phyloP scores from a whole-genome alignment of 2,113 vertebrate species.

The Protomyctophum bolini region DNA sequence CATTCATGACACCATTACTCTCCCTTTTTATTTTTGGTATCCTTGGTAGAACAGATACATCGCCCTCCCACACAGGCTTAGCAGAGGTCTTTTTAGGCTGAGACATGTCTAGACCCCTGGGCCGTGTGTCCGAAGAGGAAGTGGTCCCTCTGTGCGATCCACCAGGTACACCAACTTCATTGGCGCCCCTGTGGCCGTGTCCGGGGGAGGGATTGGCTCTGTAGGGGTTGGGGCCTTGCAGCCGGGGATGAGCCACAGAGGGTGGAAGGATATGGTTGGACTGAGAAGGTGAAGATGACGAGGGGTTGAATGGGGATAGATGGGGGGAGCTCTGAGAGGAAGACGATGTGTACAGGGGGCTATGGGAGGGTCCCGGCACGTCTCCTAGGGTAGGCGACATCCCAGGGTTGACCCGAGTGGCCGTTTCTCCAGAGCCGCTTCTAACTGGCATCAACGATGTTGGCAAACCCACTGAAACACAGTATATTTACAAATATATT shows the following conservation, averaged over 20 bases:
- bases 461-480: constrained; percentile 71
- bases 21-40: constrained; percentile 94
- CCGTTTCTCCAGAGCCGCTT: constrained; percentile 55
- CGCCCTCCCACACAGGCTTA: constrained; percentile 79
- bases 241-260: constrained; percentile 22
- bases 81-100: constrained; percentile 61
- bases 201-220: constrained; percentile 48
- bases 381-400: constrained; percentile 41
- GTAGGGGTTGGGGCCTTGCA: constrained; percentile 61
- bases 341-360: constrained; percentile 36
- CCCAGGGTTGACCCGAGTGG: constrained; percentile 25
- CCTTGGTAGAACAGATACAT: constrained; percentile 87
- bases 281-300: constrained; percentile 15
- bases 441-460: constrained; percentile 60
- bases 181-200: constrained; percentile 37
- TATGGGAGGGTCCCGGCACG: constrained; percentile 40
- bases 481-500: not conserved
- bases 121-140: constrained; percentile 32
- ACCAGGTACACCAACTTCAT: constrained; percentile 42
- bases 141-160: constrained; percentile 2
- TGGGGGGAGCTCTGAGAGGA: constrained; percentile 24
- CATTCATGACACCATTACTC: constrained; percentile 28
- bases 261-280: constrained; percentile 21
- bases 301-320: constrained; percentile 18
- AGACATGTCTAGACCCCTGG: constrained; percentile 48